A percentile compares a stretch with the other conserved stretches of the same genome.
phyloP scores from a whole-genome alignment of 2,797 vertebrate genomes.

The Typhlichthys subterraneus region DNA sequence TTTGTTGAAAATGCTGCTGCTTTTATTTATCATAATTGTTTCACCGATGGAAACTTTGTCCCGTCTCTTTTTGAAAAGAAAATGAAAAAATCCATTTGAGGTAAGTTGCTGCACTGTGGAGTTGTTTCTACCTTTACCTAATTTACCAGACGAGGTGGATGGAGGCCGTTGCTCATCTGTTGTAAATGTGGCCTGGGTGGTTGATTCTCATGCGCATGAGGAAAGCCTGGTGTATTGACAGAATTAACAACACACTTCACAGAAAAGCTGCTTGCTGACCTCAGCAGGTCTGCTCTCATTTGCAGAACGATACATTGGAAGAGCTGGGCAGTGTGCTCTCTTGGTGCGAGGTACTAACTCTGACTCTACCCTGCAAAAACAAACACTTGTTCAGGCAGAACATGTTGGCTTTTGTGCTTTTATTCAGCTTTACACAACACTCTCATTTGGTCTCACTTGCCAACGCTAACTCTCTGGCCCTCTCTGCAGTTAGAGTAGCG shows the following conservation, averaged over 20 bases:
- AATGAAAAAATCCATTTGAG: constrained; percentile 41
- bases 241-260: constrained; percentile 71
- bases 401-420: constrained; percentile 14
- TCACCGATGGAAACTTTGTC: constrained; percentile 33
- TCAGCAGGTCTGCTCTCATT: constrained; percentile 59
- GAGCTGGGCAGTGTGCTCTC: constrained; percentile 49
- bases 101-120: constrained; percentile 35
- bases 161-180: constrained; percentile 60
- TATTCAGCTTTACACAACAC: constrained; percentile 3
- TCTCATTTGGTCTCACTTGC: no score
- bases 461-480: no score
- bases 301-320: constrained; percentile 50
- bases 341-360: constrained; percentile 54
- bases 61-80: constrained; percentile 38
- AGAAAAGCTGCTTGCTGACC: constrained; percentile 75
- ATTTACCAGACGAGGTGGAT: constrained; percentile 44
- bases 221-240: constrained; percentile 74
- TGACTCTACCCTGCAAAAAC: constrained; percentile 55
- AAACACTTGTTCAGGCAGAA: constrained; percentile 41
- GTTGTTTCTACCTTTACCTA: constrained; percentile 38
- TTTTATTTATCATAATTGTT: constrained; percentile 51
- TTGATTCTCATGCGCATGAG: constrained; percentile 73
- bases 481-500: constrained; percentile 10
- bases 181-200: constrained; percentile 67
- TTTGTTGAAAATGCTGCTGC: constrained; percentile 47